A percentile compares a stretch with the other conserved stretches of the same genome.
These are phyloP conservation scores for Toxotes chatareus DNA, from an alignment of 2,113 vertebrate species.

Conservation along the genomic window DNA sequence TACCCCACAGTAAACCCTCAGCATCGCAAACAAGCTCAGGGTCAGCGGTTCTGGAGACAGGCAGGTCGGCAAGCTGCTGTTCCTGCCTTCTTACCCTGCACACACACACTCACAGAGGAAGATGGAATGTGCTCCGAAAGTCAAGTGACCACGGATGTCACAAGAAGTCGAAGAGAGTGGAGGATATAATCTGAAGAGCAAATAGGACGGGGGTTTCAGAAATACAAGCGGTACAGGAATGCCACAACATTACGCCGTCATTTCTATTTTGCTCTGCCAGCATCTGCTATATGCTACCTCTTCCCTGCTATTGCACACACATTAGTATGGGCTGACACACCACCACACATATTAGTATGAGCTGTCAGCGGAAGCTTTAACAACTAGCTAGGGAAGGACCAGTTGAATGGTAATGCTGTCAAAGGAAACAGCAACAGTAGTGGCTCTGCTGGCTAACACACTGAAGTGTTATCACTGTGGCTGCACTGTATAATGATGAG, in stretches of 20 bases:
- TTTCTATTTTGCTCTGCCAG: slow-evolving; percentile 60
- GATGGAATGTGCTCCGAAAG: slow-evolving; percentile 57
- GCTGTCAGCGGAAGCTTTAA: slow-evolving; percentile 72
- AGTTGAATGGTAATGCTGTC: slow-evolving; percentile 64
- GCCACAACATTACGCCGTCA: slow-evolving; percentile 45
- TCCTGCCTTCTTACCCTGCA: slow-evolving; percentile 34
- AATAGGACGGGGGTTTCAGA: slow-evolving; percentile 25
- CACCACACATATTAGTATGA: slow-evolving; percentile 72
- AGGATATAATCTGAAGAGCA: slow-evolving; percentile 26
- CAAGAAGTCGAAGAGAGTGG: slow-evolving; percentile 3
- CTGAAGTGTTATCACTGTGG: slow-evolving; percentile 65
- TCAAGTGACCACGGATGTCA: slow-evolving; percentile 56
- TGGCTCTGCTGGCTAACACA: slow-evolving; percentile 58
- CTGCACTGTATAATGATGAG: slow-evolving; percentile 72
- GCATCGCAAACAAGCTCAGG: slow-evolving; percentile 65
- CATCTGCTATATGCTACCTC: slow-evolving; percentile 63
- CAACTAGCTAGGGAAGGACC: slow-evolving; percentile 61
- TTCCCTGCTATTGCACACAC: slow-evolving; percentile 50
- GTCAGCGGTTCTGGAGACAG: slow-evolving; percentile 48
- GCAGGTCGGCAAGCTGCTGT: slow-evolving; percentile 20
- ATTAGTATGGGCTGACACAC: slow-evolving; percentile 70
- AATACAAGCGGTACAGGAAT: slow-evolving; percentile 25
- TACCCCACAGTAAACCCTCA: slow-evolving; percentile 34
- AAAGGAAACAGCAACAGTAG: slow-evolving; percentile 45
- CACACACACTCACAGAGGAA: slow-evolving; percentile 35